A percentile compares a stretch with the other conserved stretches of the same genome.
These are phyloP conservation scores for Myanophis thanlyinensis DNA, from an alignment of 2,113 vertebrate genomes.

Conservation along the genomic window DNA sequence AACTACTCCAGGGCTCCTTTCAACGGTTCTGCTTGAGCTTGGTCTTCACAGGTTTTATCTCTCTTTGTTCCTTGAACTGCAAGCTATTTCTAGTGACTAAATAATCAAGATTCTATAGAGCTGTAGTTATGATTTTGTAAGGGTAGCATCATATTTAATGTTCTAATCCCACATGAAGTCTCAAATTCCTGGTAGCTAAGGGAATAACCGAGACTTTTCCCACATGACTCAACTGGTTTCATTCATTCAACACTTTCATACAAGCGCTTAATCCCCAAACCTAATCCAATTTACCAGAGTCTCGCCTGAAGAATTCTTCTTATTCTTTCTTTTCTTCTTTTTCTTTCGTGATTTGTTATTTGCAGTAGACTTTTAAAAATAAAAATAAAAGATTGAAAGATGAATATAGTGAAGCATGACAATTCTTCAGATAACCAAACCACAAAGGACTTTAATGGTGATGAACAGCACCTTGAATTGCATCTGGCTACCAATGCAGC, in stretches of 20 bases:
- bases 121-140: not conserved
- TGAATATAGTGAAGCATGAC: not conserved
- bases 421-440: not conserved
- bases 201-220: not conserved
- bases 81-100: not conserved
- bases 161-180: not conserved
- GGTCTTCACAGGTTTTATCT: not conserved
- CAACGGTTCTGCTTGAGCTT: not conserved
- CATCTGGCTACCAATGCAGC: not conserved
- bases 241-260: not conserved
- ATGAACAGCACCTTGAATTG: not conserved
- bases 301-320: conserved; percentile 66
- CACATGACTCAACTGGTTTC: not conserved
- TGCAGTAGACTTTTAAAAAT: conserved; percentile 45
- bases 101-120: not conserved
- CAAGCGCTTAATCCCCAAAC: not conserved
- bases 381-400: not conserved
- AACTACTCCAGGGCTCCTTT: not conserved
- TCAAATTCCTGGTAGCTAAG: not conserved
- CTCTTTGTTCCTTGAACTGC: not conserved
- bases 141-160: not conserved
- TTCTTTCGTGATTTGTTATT: conserved; percentile 83
- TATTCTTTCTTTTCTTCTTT: conserved; percentile 87
- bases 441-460: not conserved
- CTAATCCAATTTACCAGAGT: conserved; percentile 65